Evolutionary conservation across 2,888 invertebrate genomes (phyloP).

Genomic region (Autographa gamma): DNA sequence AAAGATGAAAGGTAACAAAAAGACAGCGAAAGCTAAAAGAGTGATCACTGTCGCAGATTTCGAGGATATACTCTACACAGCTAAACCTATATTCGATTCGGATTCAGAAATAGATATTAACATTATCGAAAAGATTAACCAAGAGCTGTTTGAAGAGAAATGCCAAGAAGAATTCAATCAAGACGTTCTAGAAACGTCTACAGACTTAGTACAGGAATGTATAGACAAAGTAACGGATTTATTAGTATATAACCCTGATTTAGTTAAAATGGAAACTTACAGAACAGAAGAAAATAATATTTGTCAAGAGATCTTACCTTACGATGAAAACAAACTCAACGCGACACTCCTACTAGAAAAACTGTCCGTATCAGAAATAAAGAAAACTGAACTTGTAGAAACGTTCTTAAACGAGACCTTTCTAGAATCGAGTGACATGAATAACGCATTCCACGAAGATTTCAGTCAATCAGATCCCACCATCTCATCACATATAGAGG

Average conservation of each 20-base stretch:
- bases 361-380: not conserved
- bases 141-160: not conserved
- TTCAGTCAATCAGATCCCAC: conserved; percentile 41
- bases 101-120: conserved; percentile 10
- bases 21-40: conserved; percentile 63
- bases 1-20: conserved; percentile 64
- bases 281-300: not conserved
- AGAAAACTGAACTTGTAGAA: conserved; percentile 11
- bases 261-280: not conserved
- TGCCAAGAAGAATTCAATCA: not conserved
- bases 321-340: conserved; percentile 8
- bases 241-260: not conserved
- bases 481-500: conserved; percentile 38
- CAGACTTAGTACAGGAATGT: not conserved
- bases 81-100: conserved; percentile 60
- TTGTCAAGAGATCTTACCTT: conserved; percentile 12
- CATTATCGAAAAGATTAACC: not conserved
- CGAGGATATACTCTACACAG: conserved; percentile 81
- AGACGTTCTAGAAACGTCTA: not conserved
- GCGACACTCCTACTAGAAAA: not conserved
- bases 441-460: conserved; percentile 78
- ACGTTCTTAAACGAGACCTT: conserved; percentile 56
- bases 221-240: not conserved
- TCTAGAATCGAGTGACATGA: conserved; percentile 69
- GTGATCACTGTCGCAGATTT: conserved; percentile 80